Evolutionary conservation across 2,888 invertebrate genomes (phyloP).

Genomic region (Perithous albicinctus): DNA sequence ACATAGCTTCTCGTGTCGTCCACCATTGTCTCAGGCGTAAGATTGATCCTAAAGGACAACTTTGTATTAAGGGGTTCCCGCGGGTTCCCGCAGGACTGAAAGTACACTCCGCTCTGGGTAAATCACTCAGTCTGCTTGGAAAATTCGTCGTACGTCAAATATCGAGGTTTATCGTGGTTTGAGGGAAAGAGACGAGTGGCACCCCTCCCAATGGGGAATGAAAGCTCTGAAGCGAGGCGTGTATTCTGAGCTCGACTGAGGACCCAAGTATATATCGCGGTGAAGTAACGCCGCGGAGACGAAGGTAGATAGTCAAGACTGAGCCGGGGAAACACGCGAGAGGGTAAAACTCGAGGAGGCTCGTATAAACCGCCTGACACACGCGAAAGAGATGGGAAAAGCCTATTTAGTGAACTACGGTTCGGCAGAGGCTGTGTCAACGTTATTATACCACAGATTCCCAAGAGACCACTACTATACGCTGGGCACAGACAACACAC

Average conservation of each 20-base stretch:
- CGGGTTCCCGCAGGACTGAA: constrained; percentile 5
- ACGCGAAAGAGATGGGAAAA: constrained; percentile 67
- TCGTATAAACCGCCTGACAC: constrained; percentile 32
- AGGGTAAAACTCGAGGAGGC: constrained; percentile 43
- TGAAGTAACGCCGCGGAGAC: constrained; percentile 39
- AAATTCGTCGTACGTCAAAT: constrained; percentile 51
- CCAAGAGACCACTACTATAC: constrained; percentile 75
- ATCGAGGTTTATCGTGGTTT: constrained; percentile 49
- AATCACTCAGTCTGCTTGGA: constrained; percentile 25
- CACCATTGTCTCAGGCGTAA: constrained; percentile 55
- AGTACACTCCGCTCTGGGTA: constrained; percentile 16
- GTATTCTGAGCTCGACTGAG: constrained; percentile 62
- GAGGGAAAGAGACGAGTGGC: constrained; percentile 17
- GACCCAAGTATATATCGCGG: constrained; percentile 2
- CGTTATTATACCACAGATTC: constrained; percentile 82
- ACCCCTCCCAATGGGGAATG: constrained; percentile 42
- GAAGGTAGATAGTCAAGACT: constrained; percentile 32
- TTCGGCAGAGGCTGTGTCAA: constrained; percentile 78
- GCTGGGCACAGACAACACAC: constrained; percentile 29
- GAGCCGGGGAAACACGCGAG: constrained; percentile 13
- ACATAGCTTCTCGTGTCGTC: constrained; percentile 30
- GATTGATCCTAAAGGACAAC: constrained; percentile 67
- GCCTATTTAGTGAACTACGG: constrained; percentile 77
- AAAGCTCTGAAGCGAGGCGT: constrained; percentile 53
- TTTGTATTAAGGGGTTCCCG: constrained; percentile 42